These are phyloP conservation scores for Falcaria lacertinaria DNA, from an alignment of 2,888 invertebrate species.

Conservation along the genomic window DNA sequence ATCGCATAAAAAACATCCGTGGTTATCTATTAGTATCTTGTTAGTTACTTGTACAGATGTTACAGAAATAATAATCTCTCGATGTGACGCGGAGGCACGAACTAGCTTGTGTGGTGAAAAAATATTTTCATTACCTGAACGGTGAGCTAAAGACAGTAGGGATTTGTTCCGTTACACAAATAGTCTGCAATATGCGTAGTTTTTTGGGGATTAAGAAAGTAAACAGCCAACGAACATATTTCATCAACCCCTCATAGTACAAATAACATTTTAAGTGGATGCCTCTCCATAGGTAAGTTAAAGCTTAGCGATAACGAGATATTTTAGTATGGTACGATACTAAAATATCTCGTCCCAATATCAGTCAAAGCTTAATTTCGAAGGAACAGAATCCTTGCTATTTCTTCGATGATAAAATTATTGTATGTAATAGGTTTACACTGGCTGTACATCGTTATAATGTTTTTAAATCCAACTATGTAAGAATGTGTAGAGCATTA, in stretches of 20 bases:
- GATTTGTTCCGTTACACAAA: slow-evolving; percentile 38
- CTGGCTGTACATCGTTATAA: no score
- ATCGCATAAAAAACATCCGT: slow-evolving; percentile 74
- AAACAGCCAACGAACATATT: background rate
- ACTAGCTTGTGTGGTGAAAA: slow-evolving; percentile 35
- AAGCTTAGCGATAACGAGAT: no score
- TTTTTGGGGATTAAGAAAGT: slow-evolving; percentile 8
- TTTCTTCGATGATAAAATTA: no score
- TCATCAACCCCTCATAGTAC: background rate
- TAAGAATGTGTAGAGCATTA: no score
- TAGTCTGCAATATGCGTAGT: slow-evolving; percentile 21
- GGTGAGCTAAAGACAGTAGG: slow-evolving; percentile 31
- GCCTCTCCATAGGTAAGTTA: no score
- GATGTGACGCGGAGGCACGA: slow-evolving; percentile 28
- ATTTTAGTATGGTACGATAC: no score
- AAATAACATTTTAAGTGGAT: no score
- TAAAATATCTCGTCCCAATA: no score
- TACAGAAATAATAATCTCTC: slow-evolving; percentile 70
- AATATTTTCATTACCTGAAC: slow-evolving; percentile 42
- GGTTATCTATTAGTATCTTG: slow-evolving; percentile 79
- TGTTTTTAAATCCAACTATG: no score
- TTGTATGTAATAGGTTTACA: no score
- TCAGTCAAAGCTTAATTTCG: no score
- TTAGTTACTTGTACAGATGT: slow-evolving; percentile 74
- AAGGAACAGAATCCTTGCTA: no score